These are phyloP conservation scores for Branchellion lobata DNA, from an alignment of 2,888 invertebrate genomes.

Conservation along the genomic window DNA sequence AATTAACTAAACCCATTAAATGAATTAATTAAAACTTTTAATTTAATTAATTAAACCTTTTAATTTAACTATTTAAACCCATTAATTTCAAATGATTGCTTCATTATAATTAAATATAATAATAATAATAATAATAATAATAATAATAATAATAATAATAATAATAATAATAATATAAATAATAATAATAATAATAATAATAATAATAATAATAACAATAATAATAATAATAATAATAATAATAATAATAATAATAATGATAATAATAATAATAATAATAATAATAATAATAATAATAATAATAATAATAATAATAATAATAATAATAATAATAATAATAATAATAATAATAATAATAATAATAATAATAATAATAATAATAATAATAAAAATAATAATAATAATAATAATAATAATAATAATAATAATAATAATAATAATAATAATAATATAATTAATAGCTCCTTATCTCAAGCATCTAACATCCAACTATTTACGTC, in stretches of 20 bases:
- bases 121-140: too few species aligned
- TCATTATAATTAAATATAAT: too few species aligned
- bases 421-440: neutral
- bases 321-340: slow-evolving; percentile 4
- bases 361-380: slow-evolving; percentile 5
- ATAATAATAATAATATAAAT: too few species aligned
- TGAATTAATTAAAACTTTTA: too few species aligned
- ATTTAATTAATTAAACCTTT: too few species aligned
- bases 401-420: neutral
- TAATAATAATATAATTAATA: too few species aligned
- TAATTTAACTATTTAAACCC: too few species aligned
- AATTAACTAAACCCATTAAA: too few species aligned
- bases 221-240: neutral
- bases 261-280: neutral
- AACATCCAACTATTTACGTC: too few species aligned
- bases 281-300: neutral
- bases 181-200: neutral
- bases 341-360: neutral
- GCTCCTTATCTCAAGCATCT: too few species aligned
- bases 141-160: too few species aligned
- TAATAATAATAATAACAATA: neutral
- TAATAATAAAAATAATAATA: neutral
- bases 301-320: neutral
- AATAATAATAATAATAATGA: neutral
- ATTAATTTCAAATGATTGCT: too few species aligned